Evolutionary conservation across 2,888 invertebrate species (phyloP).

Genomic region (Epinotia nisella): DNA sequence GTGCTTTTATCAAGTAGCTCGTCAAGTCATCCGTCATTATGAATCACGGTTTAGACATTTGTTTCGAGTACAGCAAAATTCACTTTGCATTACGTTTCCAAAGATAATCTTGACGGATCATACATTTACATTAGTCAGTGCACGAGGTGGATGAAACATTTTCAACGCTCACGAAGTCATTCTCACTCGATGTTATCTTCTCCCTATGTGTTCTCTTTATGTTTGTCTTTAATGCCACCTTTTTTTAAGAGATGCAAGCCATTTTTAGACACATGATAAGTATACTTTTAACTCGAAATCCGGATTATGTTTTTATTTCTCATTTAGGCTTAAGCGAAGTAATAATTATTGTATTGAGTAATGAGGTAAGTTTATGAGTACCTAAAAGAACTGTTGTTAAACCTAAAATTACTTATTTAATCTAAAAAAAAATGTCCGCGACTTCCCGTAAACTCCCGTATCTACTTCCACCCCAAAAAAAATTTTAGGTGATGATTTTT

Average conservation of each 20-base stretch:
- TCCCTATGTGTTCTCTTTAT: too few relatives aligned
- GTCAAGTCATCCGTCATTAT: constrained; percentile 39
- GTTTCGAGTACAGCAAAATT: constrained; percentile 32
- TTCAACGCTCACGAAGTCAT: background rate
- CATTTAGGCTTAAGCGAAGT: too few relatives aligned
- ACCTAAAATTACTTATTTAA: too few relatives aligned
- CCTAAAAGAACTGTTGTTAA: too few relatives aligned
- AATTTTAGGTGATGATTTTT: too few relatives aligned
- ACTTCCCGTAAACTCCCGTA: too few relatives aligned
- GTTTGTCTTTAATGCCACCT: background rate
- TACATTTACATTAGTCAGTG: background rate
- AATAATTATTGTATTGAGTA: too few relatives aligned
- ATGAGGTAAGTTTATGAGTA: too few relatives aligned
- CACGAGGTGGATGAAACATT: background rate
- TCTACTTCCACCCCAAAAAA: too few relatives aligned
- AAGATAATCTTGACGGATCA: constrained; percentile 20
- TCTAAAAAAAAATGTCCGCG: too few relatives aligned
- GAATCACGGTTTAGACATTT: constrained; percentile 36
- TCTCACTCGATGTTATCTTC: background rate
- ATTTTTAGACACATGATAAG: background rate
- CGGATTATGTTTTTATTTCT: too few relatives aligned
- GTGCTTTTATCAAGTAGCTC: constrained; percentile 24
- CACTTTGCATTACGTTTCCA: constrained; percentile 23
- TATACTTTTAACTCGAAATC: background rate
- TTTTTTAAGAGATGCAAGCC: background rate